phyloP scores from a whole-genome alignment of 2,113 vertebrate genomes.

The Gadus macrocephalus region DNA sequence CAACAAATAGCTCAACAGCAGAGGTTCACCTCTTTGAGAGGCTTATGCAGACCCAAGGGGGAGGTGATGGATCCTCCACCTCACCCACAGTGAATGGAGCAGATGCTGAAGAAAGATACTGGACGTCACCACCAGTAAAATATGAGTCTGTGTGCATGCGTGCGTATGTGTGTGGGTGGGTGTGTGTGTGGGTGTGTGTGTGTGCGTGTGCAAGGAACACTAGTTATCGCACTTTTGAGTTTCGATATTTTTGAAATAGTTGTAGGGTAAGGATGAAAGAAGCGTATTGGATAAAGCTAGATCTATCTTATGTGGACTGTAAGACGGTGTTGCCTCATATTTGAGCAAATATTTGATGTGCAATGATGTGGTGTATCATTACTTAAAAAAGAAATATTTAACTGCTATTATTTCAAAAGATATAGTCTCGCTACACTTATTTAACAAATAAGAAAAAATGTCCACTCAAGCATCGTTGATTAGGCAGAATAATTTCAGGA shows the following conservation, averaged over 20 bases:
- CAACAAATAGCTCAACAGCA: constrained; percentile 69
- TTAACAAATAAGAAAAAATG: background rate
- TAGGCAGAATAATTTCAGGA: constrained; percentile 10
- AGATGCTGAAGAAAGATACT: constrained; percentile 76
- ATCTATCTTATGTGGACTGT: constrained; percentile 12
- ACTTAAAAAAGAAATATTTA: constrained; percentile 1
- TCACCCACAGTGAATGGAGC: constrained; percentile 74
- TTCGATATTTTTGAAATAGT: constrained; percentile 62
- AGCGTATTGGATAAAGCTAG: background rate
- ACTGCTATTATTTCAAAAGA: background rate
- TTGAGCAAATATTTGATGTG: constrained; percentile 21
- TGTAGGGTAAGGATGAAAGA: constrained; percentile 41
- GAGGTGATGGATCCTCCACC: constrained; percentile 76
- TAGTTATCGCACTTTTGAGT: constrained; percentile 56
- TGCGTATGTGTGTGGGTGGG: constrained; percentile 36
- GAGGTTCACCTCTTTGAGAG: constrained; percentile 70
- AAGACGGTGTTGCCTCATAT: constrained; percentile 10
- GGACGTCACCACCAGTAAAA: constrained; percentile 71
- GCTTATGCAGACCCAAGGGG: constrained; percentile 77
- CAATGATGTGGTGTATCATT: background rate
- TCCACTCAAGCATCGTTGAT: background rate
- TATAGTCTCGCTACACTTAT: background rate
- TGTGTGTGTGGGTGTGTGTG: constrained; percentile 46
- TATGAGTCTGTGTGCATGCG: constrained; percentile 51
- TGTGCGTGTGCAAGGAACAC: constrained; percentile 42